Percentiles rank a stretch among this genome's conserved stretches.
Conservation (phyloP, 1,140 invertebrate genomes). For the Radopholus similis region DNA sequence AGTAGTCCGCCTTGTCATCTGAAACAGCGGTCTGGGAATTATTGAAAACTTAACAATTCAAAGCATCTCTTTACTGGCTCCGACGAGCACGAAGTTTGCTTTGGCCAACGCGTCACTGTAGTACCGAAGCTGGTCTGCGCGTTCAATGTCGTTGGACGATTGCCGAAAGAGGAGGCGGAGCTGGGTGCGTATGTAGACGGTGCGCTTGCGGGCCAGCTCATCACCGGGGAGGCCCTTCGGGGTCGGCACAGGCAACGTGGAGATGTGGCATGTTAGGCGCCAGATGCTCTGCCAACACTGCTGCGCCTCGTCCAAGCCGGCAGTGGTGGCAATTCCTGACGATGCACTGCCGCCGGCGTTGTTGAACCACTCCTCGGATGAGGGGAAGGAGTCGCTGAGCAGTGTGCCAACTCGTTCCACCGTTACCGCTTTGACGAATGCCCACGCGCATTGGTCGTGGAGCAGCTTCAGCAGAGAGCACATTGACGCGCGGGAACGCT, state of each 20-base stretch:
- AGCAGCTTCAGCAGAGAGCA: slow-evolving; percentile 28
- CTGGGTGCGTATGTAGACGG: slow-evolving; percentile 28
- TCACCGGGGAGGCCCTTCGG: background rate
- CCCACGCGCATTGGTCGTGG: slow-evolving; percentile 24
- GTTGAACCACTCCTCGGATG: slow-evolving; percentile 7
- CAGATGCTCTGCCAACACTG: slow-evolving; percentile 27
- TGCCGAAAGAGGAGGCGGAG: slow-evolving; percentile 18
- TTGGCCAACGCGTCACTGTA: slow-evolving; percentile 30
- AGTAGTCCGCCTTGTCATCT: slow-evolving; percentile 10
- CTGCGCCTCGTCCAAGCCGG: slow-evolving; percentile 7
- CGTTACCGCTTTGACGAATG: slow-evolving; percentile 31
- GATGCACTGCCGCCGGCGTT: no score
- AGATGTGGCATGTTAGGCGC: slow-evolving; percentile 32
- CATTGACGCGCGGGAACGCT: slow-evolving; percentile 36
- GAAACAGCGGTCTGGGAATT: background rate
- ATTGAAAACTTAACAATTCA: background rate
- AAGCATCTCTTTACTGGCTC: slow-evolving; percentile 9
- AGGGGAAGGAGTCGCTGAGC: slow-evolving; percentile 25
- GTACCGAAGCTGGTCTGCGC: slow-evolving; percentile 11
- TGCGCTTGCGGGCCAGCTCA: slow-evolving; percentile 29
- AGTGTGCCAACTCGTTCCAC: slow-evolving; percentile 30
- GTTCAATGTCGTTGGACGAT: slow-evolving; percentile 10
- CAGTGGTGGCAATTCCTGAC: no score
- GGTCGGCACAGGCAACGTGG: slow-evolving; percentile 16
- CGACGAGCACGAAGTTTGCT: slow-evolving; percentile 15